Evolutionary conservation across 2,113 vertebrate genomes (phyloP).

Genomic region (Aleadryas rufinucha): DNA sequence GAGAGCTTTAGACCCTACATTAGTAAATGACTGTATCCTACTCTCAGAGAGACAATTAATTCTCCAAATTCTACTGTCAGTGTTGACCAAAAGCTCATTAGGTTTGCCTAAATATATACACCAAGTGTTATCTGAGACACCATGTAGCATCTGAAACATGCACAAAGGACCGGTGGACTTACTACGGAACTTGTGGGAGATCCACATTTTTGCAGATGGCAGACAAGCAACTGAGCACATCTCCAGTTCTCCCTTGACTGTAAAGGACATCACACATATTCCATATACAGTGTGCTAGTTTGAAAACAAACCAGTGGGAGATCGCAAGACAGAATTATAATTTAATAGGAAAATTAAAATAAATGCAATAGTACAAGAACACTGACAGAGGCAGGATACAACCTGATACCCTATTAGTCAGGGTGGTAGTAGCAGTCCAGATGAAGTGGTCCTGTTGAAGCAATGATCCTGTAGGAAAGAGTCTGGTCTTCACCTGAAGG

Average conservation of each 20-base stretch:
- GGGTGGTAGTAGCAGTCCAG: too few species aligned
- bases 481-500: too few species aligned
- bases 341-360: too few species aligned
- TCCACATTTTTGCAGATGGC: background rate
- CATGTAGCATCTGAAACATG: background rate
- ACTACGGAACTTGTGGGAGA: background rate
- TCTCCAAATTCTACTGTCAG: background rate
- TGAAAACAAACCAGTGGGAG: too few species aligned
- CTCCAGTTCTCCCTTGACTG: background rate
- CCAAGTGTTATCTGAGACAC: background rate
- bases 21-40: background rate
- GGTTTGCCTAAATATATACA: background rate
- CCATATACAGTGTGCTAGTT: too few species aligned
- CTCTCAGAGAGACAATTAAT: background rate
- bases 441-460: too few species aligned
- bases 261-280: background rate
- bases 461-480: too few species aligned
- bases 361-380: too few species aligned
- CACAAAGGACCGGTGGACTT: background rate
- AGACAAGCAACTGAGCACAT: background rate
- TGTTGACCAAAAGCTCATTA: background rate
- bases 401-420: too few species aligned
- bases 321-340: too few species aligned
- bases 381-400: too few species aligned
- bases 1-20: background rate